Percentiles rank a stretch among this genome's conserved stretches.
Conservation (phyloP, 2,113 vertebrate genomes). For the Puma concolor region DNA sequence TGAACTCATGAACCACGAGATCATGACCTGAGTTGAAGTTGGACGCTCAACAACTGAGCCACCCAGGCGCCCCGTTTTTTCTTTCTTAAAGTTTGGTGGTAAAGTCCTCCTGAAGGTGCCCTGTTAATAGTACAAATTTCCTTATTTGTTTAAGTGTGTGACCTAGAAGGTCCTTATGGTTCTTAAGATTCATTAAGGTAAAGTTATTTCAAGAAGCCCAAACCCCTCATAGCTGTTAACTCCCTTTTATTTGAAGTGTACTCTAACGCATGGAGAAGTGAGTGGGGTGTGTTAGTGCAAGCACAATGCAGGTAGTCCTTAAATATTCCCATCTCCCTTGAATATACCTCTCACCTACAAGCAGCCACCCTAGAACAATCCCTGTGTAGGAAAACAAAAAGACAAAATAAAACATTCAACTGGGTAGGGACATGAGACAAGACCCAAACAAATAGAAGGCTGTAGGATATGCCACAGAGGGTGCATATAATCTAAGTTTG, state of each 20-base stretch:
- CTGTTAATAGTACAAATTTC: neutral
- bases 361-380: neutral
- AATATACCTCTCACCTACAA: neutral
- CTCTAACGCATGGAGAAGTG: neutral
- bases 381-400: neutral
- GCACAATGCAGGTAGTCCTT: neutral
- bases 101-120: neutral
- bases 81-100: neutral
- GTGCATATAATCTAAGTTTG: neutral
- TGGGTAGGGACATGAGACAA: neutral
- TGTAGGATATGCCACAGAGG: neutral
- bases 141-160: neutral
- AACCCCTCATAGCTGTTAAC: neutral
- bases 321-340: neutral
- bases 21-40: too few relatives aligned
- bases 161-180: neutral
- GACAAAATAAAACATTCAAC: neutral
- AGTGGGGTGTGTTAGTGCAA: neutral
- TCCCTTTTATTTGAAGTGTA: conserved; percentile 4
- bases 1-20: too few relatives aligned
- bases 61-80: neutral
- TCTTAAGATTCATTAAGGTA: neutral
- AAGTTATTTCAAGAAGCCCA: neutral
- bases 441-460: neutral
- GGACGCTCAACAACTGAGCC: too few relatives aligned